Evolutionary conservation across 2,797 vertebrate genomes (phyloP), one percentile per base, ranked within the genome.

Genomic region (Schizothorax lantsangensis): DNA sequence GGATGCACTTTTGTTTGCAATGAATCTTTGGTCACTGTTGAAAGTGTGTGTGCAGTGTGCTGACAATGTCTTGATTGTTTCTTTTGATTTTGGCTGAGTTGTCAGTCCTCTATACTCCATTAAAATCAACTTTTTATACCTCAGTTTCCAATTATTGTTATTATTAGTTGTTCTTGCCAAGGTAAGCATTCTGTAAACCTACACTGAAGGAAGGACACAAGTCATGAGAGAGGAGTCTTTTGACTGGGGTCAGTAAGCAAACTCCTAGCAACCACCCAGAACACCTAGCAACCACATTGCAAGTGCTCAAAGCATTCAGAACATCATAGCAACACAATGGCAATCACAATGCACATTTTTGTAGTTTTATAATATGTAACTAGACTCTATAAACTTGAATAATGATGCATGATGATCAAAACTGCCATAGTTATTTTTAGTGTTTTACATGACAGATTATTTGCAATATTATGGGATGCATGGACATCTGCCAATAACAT

Each of bases 81-180:
- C 43, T 64, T 59, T 45, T 62, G 40, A 62, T 73, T 85, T 68
- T 33, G 73, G 4, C 83, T 66, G 57, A 47, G 19, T n/a, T 64
- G 23, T 81, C 57, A 52, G 85, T 66, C 45, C 43, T 52, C 10
- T 54, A 66, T 49, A 74, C 54, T 74, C 45, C 11, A 86, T 74
- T 86, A 86, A 85, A 86, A 74, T 81, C 69, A 62, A 73, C 52
- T 40, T 86, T 86, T 86, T 86, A 74, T 81, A 74, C 30, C 23
- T 74, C 45, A n/a, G 1, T 64, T 52, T 66, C 12, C 9, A 5
- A 36, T 45, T 80, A 26, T 79, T 68, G 26, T 84, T 77, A 30
- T 68, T 68, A 9, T 45, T 26, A 17, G 14, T 11, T 15, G 23
- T 26, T 74, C 54, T 71, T 15, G 47, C 33, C 23, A 79, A 62